These are phyloP conservation scores for Rotaria socialis DNA, from an alignment of 2,888 invertebrate species.

Conservation along the genomic window DNA sequence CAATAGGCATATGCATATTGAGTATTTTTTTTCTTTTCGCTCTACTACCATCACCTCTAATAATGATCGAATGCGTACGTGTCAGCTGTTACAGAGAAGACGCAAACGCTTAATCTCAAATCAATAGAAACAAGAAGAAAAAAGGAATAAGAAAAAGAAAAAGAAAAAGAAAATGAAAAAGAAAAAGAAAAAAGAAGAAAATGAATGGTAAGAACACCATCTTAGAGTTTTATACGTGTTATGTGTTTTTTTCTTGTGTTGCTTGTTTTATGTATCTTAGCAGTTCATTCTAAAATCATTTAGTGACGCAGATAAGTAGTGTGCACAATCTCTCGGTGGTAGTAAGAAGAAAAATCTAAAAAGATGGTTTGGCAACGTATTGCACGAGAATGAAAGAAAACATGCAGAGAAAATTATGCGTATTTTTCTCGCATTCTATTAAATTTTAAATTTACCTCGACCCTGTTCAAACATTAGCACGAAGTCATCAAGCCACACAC, in stretches of 20 bases:
- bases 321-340: neutral
- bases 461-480: neutral
- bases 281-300: slow-evolving; percentile 12
- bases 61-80: slow-evolving; percentile 21
- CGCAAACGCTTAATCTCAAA: slow-evolving; percentile 1
- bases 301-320: neutral
- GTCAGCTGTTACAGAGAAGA: slow-evolving; percentile 18
- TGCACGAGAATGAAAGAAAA: neutral
- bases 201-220: neutral
- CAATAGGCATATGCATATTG: neutral
- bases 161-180: neutral
- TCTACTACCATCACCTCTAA: neutral
- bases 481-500: neutral
- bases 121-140: neutral
- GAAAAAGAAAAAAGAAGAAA: neutral
- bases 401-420: neutral
- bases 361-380: neutral
- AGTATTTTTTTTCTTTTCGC: slow-evolving; percentile 26
- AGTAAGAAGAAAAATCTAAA: neutral
- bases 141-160: neutral
- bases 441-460: neutral
- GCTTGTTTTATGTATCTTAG: neutral
- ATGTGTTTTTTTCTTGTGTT: neutral
- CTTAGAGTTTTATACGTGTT: neutral
- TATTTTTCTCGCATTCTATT: neutral